Evolutionary conservation across 2,888 invertebrate genomes (phyloP).

Genomic region (Zhuqinia jingwanae): DNA sequence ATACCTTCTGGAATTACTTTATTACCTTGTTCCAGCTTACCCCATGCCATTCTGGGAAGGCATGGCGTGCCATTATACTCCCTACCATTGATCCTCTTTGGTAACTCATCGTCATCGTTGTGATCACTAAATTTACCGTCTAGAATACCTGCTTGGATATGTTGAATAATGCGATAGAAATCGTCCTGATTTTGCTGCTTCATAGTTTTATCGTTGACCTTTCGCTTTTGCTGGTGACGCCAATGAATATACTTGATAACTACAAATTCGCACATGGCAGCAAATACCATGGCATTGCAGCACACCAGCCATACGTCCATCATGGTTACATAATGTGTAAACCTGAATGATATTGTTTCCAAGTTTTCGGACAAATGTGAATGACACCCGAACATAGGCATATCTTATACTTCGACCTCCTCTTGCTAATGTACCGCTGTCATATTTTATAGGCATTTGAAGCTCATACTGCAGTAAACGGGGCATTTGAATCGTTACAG

Average conservation of each 20-base stretch:
- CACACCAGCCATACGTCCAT: slow-evolving; percentile 89
- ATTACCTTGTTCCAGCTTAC: not conserved
- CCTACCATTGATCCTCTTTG: not conserved
- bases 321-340: slow-evolving; percentile 90
- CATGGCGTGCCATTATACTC: not conserved
- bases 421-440: not conserved
- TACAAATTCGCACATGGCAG: slow-evolving; percentile 91
- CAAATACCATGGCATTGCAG: slow-evolving; percentile 93
- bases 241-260: slow-evolving; percentile 91
- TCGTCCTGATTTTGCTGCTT: not conserved
- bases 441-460: not conserved
- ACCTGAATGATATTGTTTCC: slow-evolving; percentile 93
- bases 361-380: slow-evolving; percentile 91
- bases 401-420: slow-evolving; percentile 81
- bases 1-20: not conserved
- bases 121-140: no score
- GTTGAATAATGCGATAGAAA: not conserved
- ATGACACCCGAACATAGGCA: slow-evolving; percentile 88
- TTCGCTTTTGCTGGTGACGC: slow-evolving; percentile 82
- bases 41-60: not conserved
- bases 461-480: slow-evolving; percentile 38
- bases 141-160: not conserved
- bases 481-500: not conserved
- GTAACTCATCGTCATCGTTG: no score
- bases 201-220: slow-evolving; percentile 67